Evolutionary conservation across 1,140 invertebrate species (phyloP), one percentile per base, ranked within the genome.

Genomic region (Zaprionus kolodkinae): DNA sequence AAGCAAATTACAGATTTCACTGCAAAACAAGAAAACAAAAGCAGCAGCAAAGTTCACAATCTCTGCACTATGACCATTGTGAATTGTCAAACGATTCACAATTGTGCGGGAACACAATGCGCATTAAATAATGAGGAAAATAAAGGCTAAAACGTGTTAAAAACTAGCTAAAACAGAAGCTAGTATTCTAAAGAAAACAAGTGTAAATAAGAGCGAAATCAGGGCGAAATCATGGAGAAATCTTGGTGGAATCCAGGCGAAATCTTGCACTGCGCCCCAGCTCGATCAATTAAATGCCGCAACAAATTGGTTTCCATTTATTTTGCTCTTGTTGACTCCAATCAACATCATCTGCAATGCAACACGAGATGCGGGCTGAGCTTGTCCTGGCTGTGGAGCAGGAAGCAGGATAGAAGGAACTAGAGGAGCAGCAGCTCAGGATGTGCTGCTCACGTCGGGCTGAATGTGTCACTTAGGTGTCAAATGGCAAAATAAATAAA

Each of bases 401-500:
- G 3, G 27, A 4, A 30, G 27, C 27, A 30, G 27, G 38, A 13
- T 5, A 21, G 1, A 2, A 21, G 21, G 21, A 40, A 40, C 38
- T 7, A 6, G 6, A n/a, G n/a, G 6, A n/a, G n/a, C 13, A 40
- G 38, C 13, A 45, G 3, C 40, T 45, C 40, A 15, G 40, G n/a
- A 45, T n/a, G 40, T 45, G 40, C 40, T 45, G 40, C 40, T 45
- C 40, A 45, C 40, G 40, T 45, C 40, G n/a, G 45, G 45, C 10
- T 2, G 45, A 50, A 74, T 79, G 78, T 88, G 84, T 88, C 79
- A 88, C 79, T 82, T 75, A 71, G 69, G 48, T 87, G 83, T 87
- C 83, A 87, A 73, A 48, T 66, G 66, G 54, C 48, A 88, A 78
- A 87, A 84, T 80, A 87, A 87, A 87, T 88, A 87, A 78, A 87